Base-by-base conservation (phyloP, 1,140 invertebrate species). In the Chelonus insularis region DNA sequence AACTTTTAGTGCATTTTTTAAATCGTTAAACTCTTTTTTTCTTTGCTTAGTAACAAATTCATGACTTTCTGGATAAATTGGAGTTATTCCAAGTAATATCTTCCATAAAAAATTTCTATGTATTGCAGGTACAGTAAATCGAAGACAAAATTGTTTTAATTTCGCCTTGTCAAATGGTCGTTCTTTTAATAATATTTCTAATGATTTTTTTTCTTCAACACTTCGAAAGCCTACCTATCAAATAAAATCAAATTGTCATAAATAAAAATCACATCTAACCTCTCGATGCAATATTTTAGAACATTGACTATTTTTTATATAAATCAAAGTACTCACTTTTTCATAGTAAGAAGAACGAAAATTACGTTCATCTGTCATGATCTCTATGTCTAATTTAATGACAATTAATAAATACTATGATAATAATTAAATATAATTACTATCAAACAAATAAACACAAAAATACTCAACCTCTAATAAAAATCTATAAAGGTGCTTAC, bases 311-410 rank as follows among this genome's bases (percentile, higher is more conserved):
- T 12, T n/a, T 12, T 34, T 8, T 8, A 2, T 12, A 39, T 18
- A 45, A 34, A 34, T 16, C 32, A 21, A 39, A 52, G 47, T 25
- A 39, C 37, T 85, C 71, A 85, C 84, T 73, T 92, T 92, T 77
- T 93, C 91, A 71, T 96, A 96, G 72, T 95, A 96, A 14, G 91
- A 89, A 0, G 91, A 94, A 25, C 94, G 86, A 81, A 96, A 96
- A 82, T 96, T 96, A 68, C 93, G 81, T 72, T 91, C 89, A 66
- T 92, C 90, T 1, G 84, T 80, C 65, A 81, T 80, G 20, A 52
- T 57, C n/a, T 43, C 21, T 45, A 51, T 20, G 21, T 25, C 18
- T 34, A 23, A 47, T 32, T 8, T 43, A 32, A 51, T 41, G 23
- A 25, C 6, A 47, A 55, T 23, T 37, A 39, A 12, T 59, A 34